Evolutionary conservation across 2,888 invertebrate species (phyloP).

Genomic region (Corythucha ciliata): DNA sequence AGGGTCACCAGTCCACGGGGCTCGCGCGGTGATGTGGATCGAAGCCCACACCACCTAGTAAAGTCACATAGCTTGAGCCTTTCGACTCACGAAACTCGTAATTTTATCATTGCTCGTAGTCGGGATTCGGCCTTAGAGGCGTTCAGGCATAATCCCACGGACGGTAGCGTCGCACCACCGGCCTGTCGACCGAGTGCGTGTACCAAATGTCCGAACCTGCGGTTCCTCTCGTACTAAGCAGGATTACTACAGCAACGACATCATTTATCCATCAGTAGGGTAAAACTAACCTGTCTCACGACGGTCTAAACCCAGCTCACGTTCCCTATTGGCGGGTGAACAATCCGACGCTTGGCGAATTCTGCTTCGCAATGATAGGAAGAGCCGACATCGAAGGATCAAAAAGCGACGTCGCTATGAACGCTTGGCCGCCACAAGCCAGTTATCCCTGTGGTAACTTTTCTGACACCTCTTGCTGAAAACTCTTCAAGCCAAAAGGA

Average conservation of each 20-base stretch:
- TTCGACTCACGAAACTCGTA: too few species aligned
- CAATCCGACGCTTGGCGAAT: conserved; percentile 62
- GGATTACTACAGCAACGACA: conserved; percentile 46
- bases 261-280: conserved; percentile 50
- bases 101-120: conserved; percentile 48
- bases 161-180: conserved; percentile 58
- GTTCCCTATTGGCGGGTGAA: conserved; percentile 47
- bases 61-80: too few species aligned
- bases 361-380: conserved; percentile 48
- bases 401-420: conserved; percentile 57
- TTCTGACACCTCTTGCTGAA: conserved; percentile 59
- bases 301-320: conserved; percentile 50
- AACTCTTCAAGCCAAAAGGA: conserved; percentile 49
- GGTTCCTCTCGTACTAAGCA: conserved; percentile 51
- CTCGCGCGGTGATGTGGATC: too few species aligned
- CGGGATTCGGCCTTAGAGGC: conserved; percentile 54
- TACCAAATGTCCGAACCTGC: conserved; percentile 54
- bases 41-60: too few species aligned
- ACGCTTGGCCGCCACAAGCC: conserved; percentile 56
- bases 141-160: conserved; percentile 54
- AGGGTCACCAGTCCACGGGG: too few species aligned
- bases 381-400: conserved; percentile 44
- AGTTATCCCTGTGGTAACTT: conserved; percentile 64
- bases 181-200: conserved; percentile 53
- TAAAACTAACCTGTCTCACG: conserved; percentile 56